A percentile compares a stretch with the other conserved stretches of the same genome.
phyloP scores from a whole-genome alignment of 2,797 vertebrate species.

The Vipera ursinii region DNA sequence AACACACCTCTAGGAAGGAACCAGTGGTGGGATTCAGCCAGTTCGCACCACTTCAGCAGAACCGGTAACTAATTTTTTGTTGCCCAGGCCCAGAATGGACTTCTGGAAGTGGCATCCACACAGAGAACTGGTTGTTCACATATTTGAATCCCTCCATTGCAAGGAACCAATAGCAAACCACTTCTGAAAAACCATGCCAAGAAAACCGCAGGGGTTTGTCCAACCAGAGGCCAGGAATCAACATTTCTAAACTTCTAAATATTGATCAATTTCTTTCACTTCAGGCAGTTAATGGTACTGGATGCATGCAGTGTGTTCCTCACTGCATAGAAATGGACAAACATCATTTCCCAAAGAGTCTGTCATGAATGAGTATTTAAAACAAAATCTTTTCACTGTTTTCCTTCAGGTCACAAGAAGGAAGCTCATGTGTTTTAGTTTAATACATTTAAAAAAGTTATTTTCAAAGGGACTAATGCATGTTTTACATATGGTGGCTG shows the following conservation, averaged over 20 bases:
- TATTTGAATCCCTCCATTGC: no score
- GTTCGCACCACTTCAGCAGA: no score
- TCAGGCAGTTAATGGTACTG: conserved; percentile 64
- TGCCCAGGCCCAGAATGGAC: no score
- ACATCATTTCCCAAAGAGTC: conserved; percentile 63
- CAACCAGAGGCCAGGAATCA: background rate
- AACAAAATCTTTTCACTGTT: conserved; percentile 65
- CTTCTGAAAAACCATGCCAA: background rate
- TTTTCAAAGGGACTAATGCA: conserved; percentile 79
- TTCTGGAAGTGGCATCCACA: no score
- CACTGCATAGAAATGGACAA: conserved; percentile 61
- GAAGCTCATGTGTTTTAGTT: conserved; percentile 77
- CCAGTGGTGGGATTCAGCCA: no score
- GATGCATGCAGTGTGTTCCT: conserved; percentile 74
- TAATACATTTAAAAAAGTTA: conserved; percentile 79
- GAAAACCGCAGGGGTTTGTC: background rate
- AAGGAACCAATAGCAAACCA: background rate
- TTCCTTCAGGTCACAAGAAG: conserved; percentile 74
- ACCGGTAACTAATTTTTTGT: no score
- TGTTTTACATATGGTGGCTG: conserved; percentile 71
- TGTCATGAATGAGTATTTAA: conserved; percentile 57
- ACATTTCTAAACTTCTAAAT: conserved; percentile 71
- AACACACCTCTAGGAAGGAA: background rate
- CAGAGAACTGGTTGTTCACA: no score
- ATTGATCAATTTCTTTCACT: conserved; percentile 75